Conservation (phyloP, 2,113 vertebrate species). For the Saguinus imperator region DNA sequence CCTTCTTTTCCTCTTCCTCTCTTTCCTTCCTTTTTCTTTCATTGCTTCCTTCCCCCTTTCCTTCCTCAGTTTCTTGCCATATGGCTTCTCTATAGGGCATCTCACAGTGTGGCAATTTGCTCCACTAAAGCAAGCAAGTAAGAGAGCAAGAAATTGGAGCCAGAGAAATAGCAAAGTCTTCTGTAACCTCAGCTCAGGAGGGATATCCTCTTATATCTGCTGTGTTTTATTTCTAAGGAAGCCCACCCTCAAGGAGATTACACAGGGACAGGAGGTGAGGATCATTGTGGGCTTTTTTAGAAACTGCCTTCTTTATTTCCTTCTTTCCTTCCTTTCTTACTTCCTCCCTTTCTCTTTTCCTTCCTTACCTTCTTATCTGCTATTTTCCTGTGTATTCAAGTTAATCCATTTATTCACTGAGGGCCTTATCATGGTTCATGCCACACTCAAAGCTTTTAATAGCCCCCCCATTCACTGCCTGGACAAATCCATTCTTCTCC, state of each 20-base stretch:
- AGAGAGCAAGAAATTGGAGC: neutral
- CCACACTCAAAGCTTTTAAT: neutral
- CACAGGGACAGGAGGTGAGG: neutral
- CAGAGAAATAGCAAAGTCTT: neutral
- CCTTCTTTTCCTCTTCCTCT: too few relatives aligned
- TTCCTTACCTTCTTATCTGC: neutral
- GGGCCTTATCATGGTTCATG: too few relatives aligned
- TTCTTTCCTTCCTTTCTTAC: neutral
- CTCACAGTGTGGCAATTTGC: neutral
- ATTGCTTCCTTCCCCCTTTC: fast-evolving
- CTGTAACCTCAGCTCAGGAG: neutral
- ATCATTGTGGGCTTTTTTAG: neutral
- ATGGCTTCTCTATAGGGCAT: neutral
- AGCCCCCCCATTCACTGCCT: neutral
- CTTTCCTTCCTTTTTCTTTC: neutral
- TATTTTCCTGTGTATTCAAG: neutral
- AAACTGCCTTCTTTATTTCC: neutral
- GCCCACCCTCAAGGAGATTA: neutral
- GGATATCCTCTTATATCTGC: too few relatives aligned
- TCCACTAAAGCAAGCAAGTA: neutral
- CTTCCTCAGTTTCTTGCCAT: neutral
- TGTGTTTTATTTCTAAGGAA: neutral
- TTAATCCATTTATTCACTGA: neutral
- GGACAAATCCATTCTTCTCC: neutral
- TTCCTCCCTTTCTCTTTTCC: neutral